A percentile compares a stretch with the other conserved stretches of the same genome.
Evolutionary conservation across 2,113 vertebrate species (phyloP).

Genomic region (Canis aureus): DNA sequence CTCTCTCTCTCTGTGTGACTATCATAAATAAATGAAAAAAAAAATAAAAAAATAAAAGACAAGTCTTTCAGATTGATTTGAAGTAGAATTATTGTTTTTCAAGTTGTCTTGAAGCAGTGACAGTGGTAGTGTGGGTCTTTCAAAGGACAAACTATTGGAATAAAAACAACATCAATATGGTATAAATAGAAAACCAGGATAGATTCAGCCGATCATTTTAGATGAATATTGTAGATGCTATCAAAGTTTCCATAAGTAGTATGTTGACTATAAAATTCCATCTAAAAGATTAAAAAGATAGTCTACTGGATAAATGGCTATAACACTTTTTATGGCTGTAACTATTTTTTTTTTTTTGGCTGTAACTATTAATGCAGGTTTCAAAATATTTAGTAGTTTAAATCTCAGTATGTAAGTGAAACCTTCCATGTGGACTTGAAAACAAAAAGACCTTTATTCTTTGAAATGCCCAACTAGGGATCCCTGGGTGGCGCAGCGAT

Average conservation of each 20-base stretch:
- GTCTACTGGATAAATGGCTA: background rate
- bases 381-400: conserved; percentile 4
- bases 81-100: background rate
- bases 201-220: background rate
- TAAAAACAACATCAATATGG: background rate
- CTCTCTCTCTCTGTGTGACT: too few species aligned
- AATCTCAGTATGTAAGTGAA: background rate
- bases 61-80: background rate
- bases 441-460: background rate
- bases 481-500: too few species aligned
- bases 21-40: too few species aligned
- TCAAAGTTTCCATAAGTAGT: background rate
- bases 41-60: background rate
- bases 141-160: background rate
- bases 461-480: background rate
- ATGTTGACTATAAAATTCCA: background rate
- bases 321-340: background rate
- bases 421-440: background rate
- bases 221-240: background rate
- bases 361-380: background rate
- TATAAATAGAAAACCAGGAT: conserved; percentile 2
- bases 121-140: background rate
- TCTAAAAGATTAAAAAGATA: conserved; percentile 41
- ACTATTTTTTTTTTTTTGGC: background rate
- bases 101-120: background rate